Evolutionary conservation across 1,140 invertebrate genomes (phyloP), one percentile per base, ranked within the genome.

Genomic region (Andrena cerasifolii): DNA sequence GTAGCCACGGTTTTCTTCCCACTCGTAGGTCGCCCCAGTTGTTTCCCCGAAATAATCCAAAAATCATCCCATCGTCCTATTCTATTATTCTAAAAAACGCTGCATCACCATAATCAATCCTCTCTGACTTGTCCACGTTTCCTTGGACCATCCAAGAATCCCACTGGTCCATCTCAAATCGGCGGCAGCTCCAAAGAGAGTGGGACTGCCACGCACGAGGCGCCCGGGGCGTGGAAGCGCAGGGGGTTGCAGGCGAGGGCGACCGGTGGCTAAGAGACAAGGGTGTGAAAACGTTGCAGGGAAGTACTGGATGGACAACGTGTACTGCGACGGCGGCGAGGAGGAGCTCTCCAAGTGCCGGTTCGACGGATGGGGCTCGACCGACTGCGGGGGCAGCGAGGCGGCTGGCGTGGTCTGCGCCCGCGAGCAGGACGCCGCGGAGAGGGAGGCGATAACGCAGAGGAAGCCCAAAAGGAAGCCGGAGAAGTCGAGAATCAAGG

Each of bases 221-320:
- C 53, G 26, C 4, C 7, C 16, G 8, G n/a, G 53, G 16, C 56
- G 36, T 12, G 5, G 24, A 31, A 43, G 8, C 24, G 21, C 8
- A 58, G 58, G 21, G 66, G 66, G 18, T 70, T 24, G 47, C 45
- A 24, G 0, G 1, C n/a, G 31, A 4, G 3, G 26, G 5, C 0
- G 26, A 16, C 6, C 12, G 53, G 24, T 3, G 53, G 14, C 31
- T 4, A 26, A 6, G n/a, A 16, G 8, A 16, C 26, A 24, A 24
- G 26, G 18, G 14, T 0, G 12, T 6, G 6, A 3, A 43, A 59
- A 40, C 51, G 33, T 83, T 58, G 21, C 58, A 97, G 96, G 94
- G 83, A 95, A 94, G 83, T 97, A 95, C 83, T 98, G 97, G 96
- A 96, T 99, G 95, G 97, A 98, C 88, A 97, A 98, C 90, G 90